Evolutionary conservation across 2,113 vertebrate species (phyloP), one percentile per base, ranked within the genome.

Genomic region (Melanotaenia duboulayi): DNA sequence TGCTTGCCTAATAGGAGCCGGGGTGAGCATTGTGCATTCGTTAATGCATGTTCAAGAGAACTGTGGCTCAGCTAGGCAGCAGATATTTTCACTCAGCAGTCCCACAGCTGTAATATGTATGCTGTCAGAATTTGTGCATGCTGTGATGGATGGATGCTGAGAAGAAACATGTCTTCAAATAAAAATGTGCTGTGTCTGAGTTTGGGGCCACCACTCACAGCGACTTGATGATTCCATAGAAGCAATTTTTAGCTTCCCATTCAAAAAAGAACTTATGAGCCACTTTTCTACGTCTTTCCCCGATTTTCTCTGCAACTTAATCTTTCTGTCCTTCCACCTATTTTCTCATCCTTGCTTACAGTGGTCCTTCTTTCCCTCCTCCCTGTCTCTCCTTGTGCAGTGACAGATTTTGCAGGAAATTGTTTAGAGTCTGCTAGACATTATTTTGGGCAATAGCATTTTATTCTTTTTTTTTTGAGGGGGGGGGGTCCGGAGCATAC

Each of bases 371-470:
- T 17, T 60, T 17, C 40, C 35, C 46, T 52, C 76, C 62, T 75
- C 52, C 32, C 59, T 71, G 51, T 82, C 73, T 40, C 83, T 79
- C 64, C 72, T 8, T 55, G 76, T 89, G 71, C 86, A 72, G 83
- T 86, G 87, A 91, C 90, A 83, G 89, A 92, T 91, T 84, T 89
- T 87, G 78, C 89, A 92, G 91, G 91, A 92, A 92, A 92, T 90
- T 90, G 90, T 91, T 92, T 90, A 35, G 63, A 84, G 84, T 82
- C 86, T 82, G 86, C 84, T 78, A 87, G 88, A 89, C 87, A 85
- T 91, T 87, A 4, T 35, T 90, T 89, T 87, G 71, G 78, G 74
- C 83, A 85, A 76, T 89, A 84, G 82, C 87, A 89, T 87, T 91
- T 92, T 92, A 90, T 92, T n/a, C n/a, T n/a, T n/a, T 92, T 92